These are phyloP conservation scores for Tipula unca DNA, from an alignment of 2,888 invertebrate genomes.

Conservation along the genomic window DNA sequence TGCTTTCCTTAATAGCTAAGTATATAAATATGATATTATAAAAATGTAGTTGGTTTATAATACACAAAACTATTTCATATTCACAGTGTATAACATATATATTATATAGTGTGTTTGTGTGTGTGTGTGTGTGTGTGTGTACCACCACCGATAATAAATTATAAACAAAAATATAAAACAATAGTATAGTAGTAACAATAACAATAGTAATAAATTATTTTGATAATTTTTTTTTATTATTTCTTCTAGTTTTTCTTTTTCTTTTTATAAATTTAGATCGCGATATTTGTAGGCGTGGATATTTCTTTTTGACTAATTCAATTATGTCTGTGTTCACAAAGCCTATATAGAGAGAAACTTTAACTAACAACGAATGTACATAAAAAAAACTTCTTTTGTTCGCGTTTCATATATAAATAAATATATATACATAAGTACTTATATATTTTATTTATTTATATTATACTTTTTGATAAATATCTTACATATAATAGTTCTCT, in stretches of 20 bases:
- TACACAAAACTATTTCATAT: not conserved
- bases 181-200: constrained; percentile 14
- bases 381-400: not conserved
- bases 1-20: not conserved
- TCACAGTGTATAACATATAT: too few relatives aligned
- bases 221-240: not conserved
- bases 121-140: not conserved
- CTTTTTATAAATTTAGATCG: constrained; percentile 2
- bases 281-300: constrained; percentile 14
- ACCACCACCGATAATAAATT: not conserved
- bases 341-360: constrained; percentile 1
- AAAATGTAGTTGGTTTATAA: not conserved
- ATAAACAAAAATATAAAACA: not conserved
- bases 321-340: constrained; percentile 8
- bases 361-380: not conserved
- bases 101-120: not conserved
- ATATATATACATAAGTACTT: too few relatives aligned
- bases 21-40: not conserved
- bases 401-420: not conserved
- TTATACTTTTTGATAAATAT: not conserved
- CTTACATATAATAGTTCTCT: not conserved
- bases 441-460: not conserved
- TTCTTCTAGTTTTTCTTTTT: not conserved
- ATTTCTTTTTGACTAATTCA: not conserved
- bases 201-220: constrained; percentile 14